phyloP scores from a whole-genome alignment of 1,140 invertebrate species.

The Listronotus oregonensis region DNA sequence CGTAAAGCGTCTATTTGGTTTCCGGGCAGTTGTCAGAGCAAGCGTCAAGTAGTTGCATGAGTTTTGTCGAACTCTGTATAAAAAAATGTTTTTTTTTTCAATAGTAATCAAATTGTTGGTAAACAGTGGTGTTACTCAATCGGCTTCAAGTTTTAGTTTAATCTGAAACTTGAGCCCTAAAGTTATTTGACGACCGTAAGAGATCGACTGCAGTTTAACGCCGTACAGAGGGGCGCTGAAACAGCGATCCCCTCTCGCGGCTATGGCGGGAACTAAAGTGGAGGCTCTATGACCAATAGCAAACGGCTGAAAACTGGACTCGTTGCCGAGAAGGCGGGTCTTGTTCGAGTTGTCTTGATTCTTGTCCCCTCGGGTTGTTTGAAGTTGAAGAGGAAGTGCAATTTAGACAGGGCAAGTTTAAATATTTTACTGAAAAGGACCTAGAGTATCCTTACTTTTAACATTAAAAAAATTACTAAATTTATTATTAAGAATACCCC shows the following conservation, averaged over 20 bases:
- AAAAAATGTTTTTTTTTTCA: background rate
- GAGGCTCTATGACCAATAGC: slow-evolving; percentile 20
- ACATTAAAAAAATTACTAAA: too few relatives aligned
- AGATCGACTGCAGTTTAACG: slow-evolving; percentile 27
- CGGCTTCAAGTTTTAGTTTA: slow-evolving; percentile 17
- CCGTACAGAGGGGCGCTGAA: slow-evolving; percentile 6
- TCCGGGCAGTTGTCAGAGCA: background rate
- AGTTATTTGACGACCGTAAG: slow-evolving; percentile 29
- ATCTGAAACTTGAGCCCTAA: slow-evolving; percentile 24
- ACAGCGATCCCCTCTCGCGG: slow-evolving; percentile 22
- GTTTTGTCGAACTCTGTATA: too few relatives aligned
- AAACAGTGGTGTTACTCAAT: slow-evolving; percentile 12
- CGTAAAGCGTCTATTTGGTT: background rate
- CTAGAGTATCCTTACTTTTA: too few relatives aligned
- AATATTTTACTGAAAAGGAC: too few relatives aligned
- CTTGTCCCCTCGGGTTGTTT: background rate
- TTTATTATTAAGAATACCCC: too few relatives aligned
- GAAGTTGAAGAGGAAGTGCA: background rate
- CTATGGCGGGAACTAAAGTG: slow-evolving; percentile 1
- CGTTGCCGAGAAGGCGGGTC: background rate
- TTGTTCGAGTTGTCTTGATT: background rate
- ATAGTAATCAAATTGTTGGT: background rate
- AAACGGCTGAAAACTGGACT: background rate
- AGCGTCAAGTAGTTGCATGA: too few relatives aligned
- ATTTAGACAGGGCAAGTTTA: too few relatives aligned